A percentile compares a stretch with the other conserved stretches of the same genome.
These are phyloP conservation scores for Pipistrellus pipistrellus DNA, from an alignment of 2,797 vertebrate species.

Conservation along the genomic window DNA sequence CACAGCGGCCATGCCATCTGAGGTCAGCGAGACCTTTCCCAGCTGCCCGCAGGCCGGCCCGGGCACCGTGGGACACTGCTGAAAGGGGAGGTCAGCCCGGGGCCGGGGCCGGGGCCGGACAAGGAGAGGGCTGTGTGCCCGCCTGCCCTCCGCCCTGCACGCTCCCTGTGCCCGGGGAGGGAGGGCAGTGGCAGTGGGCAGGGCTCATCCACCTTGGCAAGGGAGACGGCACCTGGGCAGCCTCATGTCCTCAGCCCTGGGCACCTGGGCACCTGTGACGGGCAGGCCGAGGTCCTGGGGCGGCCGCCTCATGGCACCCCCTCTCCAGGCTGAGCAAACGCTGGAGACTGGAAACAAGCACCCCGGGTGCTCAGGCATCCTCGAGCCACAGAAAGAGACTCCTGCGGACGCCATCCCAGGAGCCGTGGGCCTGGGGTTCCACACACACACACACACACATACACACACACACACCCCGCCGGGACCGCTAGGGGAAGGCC, in stretches of 20 bases:
- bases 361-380: too few species aligned
- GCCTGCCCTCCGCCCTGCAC: not conserved
- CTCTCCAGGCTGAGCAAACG: not conserved
- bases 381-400: not conserved
- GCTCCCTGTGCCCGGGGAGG: not conserved
- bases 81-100: not conserved
- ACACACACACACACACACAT: not conserved
- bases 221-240: not conserved
- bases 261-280: not conserved
- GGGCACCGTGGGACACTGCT: not conserved
- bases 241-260: not conserved
- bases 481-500: not conserved
- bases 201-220: not conserved
- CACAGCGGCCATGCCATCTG: not conserved
- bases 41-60: not conserved
- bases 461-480: too few species aligned
- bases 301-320: not conserved
- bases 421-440: too few species aligned
- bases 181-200: accelerated
- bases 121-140: not conserved
- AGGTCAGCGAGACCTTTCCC: not conserved
- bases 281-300: not conserved
- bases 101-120: not conserved
- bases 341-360: not conserved
- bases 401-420: too few species aligned